phyloP scores from a whole-genome alignment of 2,797 vertebrate species.

The Spea hammondii region DNA sequence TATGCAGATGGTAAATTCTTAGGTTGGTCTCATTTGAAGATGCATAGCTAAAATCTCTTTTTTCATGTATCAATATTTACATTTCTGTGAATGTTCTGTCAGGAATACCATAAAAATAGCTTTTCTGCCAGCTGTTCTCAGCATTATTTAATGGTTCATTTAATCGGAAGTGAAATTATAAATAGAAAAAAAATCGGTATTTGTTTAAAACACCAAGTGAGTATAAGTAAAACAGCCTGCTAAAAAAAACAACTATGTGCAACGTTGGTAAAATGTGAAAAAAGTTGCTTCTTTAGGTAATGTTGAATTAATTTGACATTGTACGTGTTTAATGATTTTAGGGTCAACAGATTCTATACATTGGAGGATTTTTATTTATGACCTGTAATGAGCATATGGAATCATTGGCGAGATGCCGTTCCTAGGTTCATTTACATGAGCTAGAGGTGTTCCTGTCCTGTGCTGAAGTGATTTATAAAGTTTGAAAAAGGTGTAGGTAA shows the following conservation, averaged over 20 bases:
- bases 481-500: too few species aligned
- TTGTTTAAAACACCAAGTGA: constrained; percentile 24
- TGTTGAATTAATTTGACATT: neutral
- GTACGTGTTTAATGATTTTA: neutral
- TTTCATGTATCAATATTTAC: constrained; percentile 55
- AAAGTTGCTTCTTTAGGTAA: too few species aligned
- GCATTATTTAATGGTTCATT: constrained; percentile 36
- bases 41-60: constrained; percentile 52
- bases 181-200: constrained; percentile 50
- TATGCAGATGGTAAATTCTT: constrained; percentile 35
- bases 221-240: constrained; percentile 28
- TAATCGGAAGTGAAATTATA: constrained; percentile 36
- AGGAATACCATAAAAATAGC: constrained; percentile 52
- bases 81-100: constrained; percentile 47
- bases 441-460: too few species aligned
- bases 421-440: too few species aligned
- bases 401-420: too few species aligned
- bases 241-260: neutral
- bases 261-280: too few species aligned
- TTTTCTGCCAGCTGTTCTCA: constrained; percentile 44
- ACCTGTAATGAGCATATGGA: too few species aligned
- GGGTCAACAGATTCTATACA: neutral
- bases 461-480: too few species aligned
- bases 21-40: constrained; percentile 35
- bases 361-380: too few species aligned